Evolutionary conservation across 2,113 vertebrate genomes (phyloP).

Genomic region (Campylomormyrus tamandua): DNA sequence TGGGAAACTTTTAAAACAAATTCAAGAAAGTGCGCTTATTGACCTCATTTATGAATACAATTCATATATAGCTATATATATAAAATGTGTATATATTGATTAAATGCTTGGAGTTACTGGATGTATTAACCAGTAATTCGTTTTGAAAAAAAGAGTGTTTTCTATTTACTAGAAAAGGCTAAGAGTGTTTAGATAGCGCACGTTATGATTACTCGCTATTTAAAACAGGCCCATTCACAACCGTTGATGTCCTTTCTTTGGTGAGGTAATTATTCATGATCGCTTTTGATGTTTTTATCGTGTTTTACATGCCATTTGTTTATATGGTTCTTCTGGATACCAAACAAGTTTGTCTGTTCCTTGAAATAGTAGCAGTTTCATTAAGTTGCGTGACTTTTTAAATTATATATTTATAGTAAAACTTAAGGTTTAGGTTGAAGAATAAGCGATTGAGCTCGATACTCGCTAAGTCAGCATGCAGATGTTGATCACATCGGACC

Average conservation of each 20-base stretch:
- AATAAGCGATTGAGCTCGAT: not conserved
- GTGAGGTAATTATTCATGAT: not conserved
- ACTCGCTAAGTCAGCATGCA: not conserved
- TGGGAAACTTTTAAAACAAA: not conserved
- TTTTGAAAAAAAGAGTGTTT: not conserved
- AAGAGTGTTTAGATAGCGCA: not conserved
- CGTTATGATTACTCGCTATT: not conserved
- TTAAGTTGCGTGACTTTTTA: not conserved
- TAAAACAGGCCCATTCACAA: not conserved
- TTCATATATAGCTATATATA: not conserved
- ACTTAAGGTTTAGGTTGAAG: not conserved
- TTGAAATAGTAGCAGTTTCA: not conserved
- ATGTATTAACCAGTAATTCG: not conserved
- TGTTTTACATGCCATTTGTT: not conserved
- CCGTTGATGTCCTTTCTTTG: not conserved
- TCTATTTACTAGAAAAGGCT: not conserved
- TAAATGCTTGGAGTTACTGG: not conserved
- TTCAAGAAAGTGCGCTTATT: not conserved
- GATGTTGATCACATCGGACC: not conserved
- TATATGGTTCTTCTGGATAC: not conserved
- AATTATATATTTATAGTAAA: not conserved
- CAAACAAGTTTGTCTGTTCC: not conserved
- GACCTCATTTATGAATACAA: not conserved
- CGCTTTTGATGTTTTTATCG: not conserved
- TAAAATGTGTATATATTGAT: no score